Percentiles rank a stretch among this genome's conserved stretches.
These are phyloP conservation scores for Brachionus rubens DNA, from an alignment of 1,140 invertebrate species.

Conservation along the genomic window DNA sequence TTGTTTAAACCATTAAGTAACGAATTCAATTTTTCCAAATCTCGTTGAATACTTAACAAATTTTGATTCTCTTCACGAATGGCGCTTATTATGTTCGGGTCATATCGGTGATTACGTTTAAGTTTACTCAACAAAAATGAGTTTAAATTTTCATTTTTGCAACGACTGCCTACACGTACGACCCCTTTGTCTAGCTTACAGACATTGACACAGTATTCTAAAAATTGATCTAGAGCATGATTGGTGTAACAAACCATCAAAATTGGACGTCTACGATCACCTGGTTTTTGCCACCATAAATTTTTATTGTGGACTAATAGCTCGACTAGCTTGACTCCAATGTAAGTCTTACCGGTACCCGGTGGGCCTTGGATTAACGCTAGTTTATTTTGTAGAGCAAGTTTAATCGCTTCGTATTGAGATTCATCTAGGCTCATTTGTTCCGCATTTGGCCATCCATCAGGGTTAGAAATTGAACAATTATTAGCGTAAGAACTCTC, in stretches of 20 bases:
- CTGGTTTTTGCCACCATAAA: constrained; percentile 49
- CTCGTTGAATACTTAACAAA: constrained; percentile 6
- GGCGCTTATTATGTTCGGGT: not conserved
- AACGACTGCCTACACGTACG: constrained; percentile 71
- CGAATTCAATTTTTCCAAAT: constrained; percentile 45
- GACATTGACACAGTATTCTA: constrained; percentile 64
- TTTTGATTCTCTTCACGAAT: not conserved
- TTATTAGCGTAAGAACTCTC: not conserved
- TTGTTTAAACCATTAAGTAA: not conserved
- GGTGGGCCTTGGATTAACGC: constrained; percentile 70
- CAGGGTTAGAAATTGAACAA: not conserved
- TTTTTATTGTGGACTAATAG: constrained; percentile 54
- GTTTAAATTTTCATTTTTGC: constrained; percentile 62
- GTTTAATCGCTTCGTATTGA: constrained; percentile 60
- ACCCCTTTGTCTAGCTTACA: constrained; percentile 56
- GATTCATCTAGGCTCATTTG: constrained; percentile 57
- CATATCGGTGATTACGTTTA: constrained; percentile 25
- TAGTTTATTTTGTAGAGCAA: constrained; percentile 61
- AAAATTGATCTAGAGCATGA: constrained; percentile 81
- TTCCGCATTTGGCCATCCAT: constrained; percentile 51
- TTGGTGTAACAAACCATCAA: constrained; percentile 80
- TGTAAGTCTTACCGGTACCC: constrained; percentile 57
- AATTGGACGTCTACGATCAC: constrained; percentile 62
- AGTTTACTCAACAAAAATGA: constrained; percentile 47
- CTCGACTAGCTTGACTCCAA: constrained; percentile 58